Percentiles rank a stretch among this genome's conserved stretches.
Conservation (phyloP, 2,113 vertebrate species). For the Turnix velox region DNA sequence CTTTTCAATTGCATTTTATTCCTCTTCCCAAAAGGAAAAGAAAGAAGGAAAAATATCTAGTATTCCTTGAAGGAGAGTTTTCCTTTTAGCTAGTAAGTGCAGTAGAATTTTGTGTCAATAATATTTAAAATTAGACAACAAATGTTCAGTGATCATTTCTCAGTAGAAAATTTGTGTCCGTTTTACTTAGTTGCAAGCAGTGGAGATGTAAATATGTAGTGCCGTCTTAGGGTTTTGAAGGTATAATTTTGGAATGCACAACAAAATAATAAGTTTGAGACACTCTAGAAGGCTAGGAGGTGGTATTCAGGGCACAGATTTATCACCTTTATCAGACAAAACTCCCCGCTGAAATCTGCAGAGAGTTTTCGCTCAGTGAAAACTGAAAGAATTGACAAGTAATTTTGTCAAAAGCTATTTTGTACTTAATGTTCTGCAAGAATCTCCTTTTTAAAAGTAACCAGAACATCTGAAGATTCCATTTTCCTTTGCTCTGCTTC, state of each 20-base stretch:
- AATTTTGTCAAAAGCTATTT: conserved; percentile 26
- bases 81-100: not conserved
- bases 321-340: conserved; percentile 9
- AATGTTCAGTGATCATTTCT: not conserved
- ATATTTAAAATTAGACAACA: not conserved
- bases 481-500: not conserved
- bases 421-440: conserved; percentile 22
- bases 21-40: not conserved
- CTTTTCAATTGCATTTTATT: not conserved
- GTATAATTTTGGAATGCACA: not conserved
- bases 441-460: not conserved
- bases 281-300: not conserved
- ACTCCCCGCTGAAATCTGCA: not conserved
- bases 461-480: not conserved
- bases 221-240: not conserved
- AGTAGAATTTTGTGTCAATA: not conserved
- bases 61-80: not conserved
- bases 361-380: not conserved
- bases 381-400: conserved; percentile 1
- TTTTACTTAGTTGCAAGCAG: not conserved
- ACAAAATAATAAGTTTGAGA: not conserved
- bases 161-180: not conserved
- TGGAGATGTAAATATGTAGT: not conserved
- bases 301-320: not conserved
- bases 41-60: not conserved